Base-by-base conservation (phyloP, 2,797 vertebrate species). In the Orientallactaga sibirica region DNA sequence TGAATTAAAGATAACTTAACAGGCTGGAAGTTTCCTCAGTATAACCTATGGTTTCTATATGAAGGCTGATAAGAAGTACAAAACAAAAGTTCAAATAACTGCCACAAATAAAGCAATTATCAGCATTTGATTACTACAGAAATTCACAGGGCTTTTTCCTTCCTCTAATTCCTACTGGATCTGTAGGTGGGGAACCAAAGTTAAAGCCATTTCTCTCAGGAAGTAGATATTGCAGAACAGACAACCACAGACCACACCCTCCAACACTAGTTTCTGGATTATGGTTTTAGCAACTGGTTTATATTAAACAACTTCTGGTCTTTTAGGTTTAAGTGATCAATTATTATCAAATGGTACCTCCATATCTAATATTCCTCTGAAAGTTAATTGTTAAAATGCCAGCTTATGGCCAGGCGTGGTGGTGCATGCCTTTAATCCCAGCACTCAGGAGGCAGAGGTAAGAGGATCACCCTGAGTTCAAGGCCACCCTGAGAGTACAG, bases 31-130 rank as follows among this genome's bases (percentile, higher is more conserved):
- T 91, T 90, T 87, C 71, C n/a, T 95, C 33, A 25, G 41, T 61
- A 25, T 64, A 77, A 55, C 24, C 76, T 81, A 7, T 74, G 29
- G 92, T 33, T 81, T 95, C 67, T 94, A 80, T 67, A 61, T 83
- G 55, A 62, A 6, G 67, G 48, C 27, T 58, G 81, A 33, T 24
- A 33, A 43, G 6, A 67, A 81, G 55, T 76, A 81, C 48, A 93
- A 48, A 48, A 97, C 95, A 90, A 97, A 94, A 97, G 87, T 25
- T 85, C 90, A 96, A 97, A 94, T 91, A 92, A 93, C 91, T 76
- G 43, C 25, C 86, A 97, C 90, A 97, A 78, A 94, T 90, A 96
- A 94, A 96, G 62, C 77, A 91, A 97, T 81, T 61, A 43, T 43
- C 87, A 93, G 61, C 11, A 74, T 24, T 89, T 94, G 94, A 93